Conservation (phyloP, 1,140 invertebrate genomes). For the Drosophila kanapiae region DNA sequence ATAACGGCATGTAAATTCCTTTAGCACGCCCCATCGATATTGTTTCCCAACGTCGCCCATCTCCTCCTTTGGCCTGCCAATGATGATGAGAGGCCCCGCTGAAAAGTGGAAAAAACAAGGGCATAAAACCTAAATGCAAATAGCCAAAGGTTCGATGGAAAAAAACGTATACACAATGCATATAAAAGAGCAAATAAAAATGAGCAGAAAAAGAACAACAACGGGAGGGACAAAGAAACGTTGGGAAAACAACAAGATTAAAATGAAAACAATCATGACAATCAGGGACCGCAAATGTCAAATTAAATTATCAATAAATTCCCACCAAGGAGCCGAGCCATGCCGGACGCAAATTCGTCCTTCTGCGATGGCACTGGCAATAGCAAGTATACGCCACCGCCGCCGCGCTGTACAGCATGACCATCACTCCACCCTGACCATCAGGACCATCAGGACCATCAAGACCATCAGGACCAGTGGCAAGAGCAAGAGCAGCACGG, state of each 20-base stretch:
- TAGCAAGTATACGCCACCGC: constrained; percentile 70
- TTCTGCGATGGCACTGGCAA: constrained; percentile 53
- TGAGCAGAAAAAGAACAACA: constrained; percentile 22
- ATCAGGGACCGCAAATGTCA: constrained; percentile 84
- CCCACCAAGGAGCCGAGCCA: constrained; percentile 45
- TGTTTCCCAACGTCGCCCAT: constrained; percentile 40
- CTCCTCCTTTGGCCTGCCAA: constrained; percentile 1
- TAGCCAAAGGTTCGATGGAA: constrained; percentile 62
- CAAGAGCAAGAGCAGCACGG: constrained; percentile 1
- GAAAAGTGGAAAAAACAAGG: constrained; percentile 52
- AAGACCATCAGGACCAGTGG: constrained; percentile 7
- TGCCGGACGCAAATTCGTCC: constrained; percentile 70
- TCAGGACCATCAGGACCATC: constrained; percentile 5
- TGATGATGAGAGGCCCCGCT: constrained; percentile 23
- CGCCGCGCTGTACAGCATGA: constrained; percentile 19
- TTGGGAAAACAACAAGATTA: constrained; percentile 72
- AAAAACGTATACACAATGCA: constrained; percentile 34
- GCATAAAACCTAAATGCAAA: constrained; percentile 81
- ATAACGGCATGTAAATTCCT: constrained; percentile 58
- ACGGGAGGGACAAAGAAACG: constrained; percentile 39
- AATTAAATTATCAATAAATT: constrained; percentile 85
- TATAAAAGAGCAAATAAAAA: constrained; percentile 47
- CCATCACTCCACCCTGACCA: constrained; percentile 27
- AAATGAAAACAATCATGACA: constrained; percentile 85
- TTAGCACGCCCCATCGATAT: constrained; percentile 72